Evolutionary conservation across 2,888 invertebrate genomes (phyloP).

Genomic region (Drosophila fungiperda): DNA sequence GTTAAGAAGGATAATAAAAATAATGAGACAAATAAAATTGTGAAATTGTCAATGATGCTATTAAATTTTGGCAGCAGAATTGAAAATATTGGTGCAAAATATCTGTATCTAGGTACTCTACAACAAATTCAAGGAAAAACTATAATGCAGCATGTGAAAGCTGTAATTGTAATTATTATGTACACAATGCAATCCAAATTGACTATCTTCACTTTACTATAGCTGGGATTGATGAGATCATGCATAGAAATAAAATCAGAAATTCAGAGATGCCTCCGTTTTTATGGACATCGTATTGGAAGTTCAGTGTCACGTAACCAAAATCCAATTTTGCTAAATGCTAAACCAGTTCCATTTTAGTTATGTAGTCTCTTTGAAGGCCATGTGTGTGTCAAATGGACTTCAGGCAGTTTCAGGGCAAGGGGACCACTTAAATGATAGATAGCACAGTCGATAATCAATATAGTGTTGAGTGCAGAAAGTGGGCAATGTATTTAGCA

Average conservation of each 20-base stretch:
- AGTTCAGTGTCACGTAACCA: constrained; percentile 60
- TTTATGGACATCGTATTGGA: constrained; percentile 19
- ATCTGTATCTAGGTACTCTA: no score
- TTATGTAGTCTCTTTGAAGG: constrained; percentile 4
- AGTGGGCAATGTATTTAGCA: constrained; percentile 40
- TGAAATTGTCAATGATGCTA: neutral
- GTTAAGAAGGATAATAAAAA: neutral
- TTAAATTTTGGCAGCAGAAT: neutral
- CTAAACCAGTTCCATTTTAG: constrained; percentile 42
- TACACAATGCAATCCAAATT: neutral
- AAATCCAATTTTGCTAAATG: constrained; percentile 65
- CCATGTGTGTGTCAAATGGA: constrained; percentile 14
- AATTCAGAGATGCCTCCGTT: neutral
- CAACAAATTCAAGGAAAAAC: neutral
- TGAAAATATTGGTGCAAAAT: no score
- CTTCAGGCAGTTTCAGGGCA: constrained; percentile 9
- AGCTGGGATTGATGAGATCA: neutral
- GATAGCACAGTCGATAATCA: constrained; percentile 70
- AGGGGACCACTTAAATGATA: constrained; percentile 58
- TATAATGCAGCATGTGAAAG: neutral
- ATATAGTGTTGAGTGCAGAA: constrained; percentile 34
- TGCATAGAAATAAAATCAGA: neutral
- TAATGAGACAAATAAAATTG: neutral
- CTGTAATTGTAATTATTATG: neutral
- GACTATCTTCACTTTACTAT: neutral